A percentile compares a stretch with the other conserved stretches of the same genome.
phyloP scores from a whole-genome alignment of 2,797 vertebrate species.

The Otus scops region DNA sequence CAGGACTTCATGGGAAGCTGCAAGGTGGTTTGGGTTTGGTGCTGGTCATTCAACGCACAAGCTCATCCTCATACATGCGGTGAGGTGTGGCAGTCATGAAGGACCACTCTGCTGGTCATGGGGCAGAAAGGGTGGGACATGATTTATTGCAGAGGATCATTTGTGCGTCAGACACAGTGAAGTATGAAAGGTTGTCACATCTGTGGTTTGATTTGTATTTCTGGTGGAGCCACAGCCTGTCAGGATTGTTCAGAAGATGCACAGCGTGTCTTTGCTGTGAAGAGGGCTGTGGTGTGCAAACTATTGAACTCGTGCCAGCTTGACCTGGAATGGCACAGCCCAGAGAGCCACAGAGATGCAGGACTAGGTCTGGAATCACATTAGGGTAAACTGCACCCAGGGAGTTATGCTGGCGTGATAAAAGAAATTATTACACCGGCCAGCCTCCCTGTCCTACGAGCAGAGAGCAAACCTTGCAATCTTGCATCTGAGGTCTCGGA shows the following conservation, averaged over 20 bases:
- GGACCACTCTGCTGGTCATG: not conserved
- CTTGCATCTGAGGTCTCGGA: not conserved
- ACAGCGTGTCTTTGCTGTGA: not conserved
- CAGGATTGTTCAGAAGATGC: not conserved
- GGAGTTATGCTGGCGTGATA: not conserved
- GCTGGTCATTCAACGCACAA: not conserved
- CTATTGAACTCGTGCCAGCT: not conserved
- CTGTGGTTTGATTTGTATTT: not conserved
- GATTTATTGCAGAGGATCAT: not conserved
- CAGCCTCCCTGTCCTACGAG: not conserved
- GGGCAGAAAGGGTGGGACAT: fast-evolving
- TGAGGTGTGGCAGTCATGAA: not conserved
- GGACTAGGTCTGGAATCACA: not conserved
- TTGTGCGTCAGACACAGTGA: not conserved
- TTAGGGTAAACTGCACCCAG: not conserved
- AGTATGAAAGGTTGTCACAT: not conserved
- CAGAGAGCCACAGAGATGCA: not conserved
- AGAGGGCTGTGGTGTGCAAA: not conserved
- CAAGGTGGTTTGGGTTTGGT: not conserved
- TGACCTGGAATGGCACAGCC: not conserved
- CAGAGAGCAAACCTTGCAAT: not conserved
- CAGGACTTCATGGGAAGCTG: not conserved
- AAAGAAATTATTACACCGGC: not conserved
- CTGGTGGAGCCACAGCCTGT: not conserved
- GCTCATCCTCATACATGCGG: fast-evolving